A percentile compares a stretch with the other conserved stretches of the same genome.
Evolutionary conservation across 92 coral and sea anemone species (phyloP).

Genomic region (Bergia puertoricense): DNA sequence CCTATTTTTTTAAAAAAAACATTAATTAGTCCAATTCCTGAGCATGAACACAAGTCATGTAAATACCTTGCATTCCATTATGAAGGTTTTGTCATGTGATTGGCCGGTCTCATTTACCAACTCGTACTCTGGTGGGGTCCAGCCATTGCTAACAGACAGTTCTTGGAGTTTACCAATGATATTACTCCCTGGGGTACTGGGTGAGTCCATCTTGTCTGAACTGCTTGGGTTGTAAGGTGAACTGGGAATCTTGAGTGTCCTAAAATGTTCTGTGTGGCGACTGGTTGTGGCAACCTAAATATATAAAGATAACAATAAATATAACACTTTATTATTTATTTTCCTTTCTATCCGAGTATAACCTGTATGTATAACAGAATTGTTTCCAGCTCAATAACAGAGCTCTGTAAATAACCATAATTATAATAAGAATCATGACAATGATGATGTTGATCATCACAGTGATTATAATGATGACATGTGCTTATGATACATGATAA

Average conservation of each 20-base stretch:
- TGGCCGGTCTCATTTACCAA: slow-evolving; percentile 56
- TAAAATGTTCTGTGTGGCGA: too few species aligned
- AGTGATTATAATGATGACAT: too few species aligned
- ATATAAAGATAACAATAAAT: too few species aligned
- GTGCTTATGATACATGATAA: too few species aligned
- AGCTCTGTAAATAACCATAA: too few species aligned
- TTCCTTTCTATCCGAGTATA: too few species aligned
- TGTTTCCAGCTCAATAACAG: too few species aligned
- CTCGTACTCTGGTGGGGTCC: slow-evolving; percentile 65
- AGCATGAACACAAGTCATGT: neutral
- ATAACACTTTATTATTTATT: neutral
- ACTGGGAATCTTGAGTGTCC: slow-evolving; percentile 8
- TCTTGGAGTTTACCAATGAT: slow-evolving; percentile 71
- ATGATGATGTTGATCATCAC: too few species aligned
- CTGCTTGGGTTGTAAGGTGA: slow-evolving; percentile 1
- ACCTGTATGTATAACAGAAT: too few species aligned
- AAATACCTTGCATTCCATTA: slow-evolving; percentile 67
- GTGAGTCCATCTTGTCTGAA: slow-evolving; percentile 16
- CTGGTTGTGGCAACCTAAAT: neutral
- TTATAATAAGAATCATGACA: too few species aligned
- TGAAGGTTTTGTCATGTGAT: slow-evolving; percentile 66
- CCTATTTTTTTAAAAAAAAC: neutral
- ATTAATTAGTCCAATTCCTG: too few species aligned
- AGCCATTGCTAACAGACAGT: slow-evolving; percentile 43
- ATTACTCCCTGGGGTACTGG: slow-evolving; percentile 32